Conservation (phyloP, 2,113 vertebrate species). For the Podarcis raffonei region DNA sequence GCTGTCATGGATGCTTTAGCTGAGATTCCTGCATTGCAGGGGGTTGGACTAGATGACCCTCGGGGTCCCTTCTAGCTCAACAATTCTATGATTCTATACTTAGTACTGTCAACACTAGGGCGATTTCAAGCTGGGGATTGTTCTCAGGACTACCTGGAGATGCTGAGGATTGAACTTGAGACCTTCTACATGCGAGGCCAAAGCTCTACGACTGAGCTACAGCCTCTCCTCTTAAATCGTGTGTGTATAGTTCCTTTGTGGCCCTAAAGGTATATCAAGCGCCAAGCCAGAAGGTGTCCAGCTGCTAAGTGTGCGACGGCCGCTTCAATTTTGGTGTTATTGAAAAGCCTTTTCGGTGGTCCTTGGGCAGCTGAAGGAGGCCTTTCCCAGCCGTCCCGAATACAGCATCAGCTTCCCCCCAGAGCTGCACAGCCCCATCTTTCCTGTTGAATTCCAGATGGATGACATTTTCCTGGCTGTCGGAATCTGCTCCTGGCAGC, state of each 20-base stretch:
- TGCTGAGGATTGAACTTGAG: too few relatives aligned
- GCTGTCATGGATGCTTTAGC: too few relatives aligned
- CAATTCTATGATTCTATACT: too few relatives aligned
- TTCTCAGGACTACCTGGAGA: too few relatives aligned
- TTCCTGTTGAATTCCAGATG: slow-evolving; percentile 19
- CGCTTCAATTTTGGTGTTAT: background rate
- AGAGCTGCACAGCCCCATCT: slow-evolving; percentile 1
- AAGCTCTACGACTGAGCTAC: too few relatives aligned
- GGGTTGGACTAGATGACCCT: too few relatives aligned
- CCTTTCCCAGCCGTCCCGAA: background rate
- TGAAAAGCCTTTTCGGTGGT: slow-evolving; percentile 71
- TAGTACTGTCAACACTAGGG: too few relatives aligned
- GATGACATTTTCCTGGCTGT: slow-evolving; percentile 36
- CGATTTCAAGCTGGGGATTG: too few relatives aligned
- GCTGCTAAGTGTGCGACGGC: background rate
- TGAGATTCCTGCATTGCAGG: too few relatives aligned
- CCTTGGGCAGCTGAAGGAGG: slow-evolving; percentile 68
- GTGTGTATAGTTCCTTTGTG: background rate
- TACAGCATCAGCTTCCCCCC: background rate
- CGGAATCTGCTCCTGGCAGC: background rate
- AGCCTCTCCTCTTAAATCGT: background rate
- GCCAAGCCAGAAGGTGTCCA: background rate
- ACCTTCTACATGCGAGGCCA: too few relatives aligned
- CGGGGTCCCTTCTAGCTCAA: too few relatives aligned
- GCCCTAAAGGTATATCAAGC: background rate